phyloP scores from a whole-genome alignment of 2,888 invertebrate genomes.

The Microdon myrmicae region DNA sequence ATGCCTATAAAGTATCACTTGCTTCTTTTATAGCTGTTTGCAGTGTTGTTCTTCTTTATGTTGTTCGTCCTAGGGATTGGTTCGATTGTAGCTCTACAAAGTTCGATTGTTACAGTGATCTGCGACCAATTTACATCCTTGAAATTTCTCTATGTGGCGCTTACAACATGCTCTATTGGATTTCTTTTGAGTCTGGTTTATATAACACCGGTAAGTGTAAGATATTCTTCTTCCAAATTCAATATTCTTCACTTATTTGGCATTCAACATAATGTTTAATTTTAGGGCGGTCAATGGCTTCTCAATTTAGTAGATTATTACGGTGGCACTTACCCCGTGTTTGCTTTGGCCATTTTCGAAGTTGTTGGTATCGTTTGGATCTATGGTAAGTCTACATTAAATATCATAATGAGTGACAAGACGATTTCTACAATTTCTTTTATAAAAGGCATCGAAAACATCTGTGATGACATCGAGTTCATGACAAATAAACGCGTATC shows the following conservation, averaged over 20 bases:
- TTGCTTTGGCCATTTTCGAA: slow-evolving; percentile 71
- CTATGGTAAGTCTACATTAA: slow-evolving; percentile 68
- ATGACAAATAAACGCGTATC: slow-evolving; percentile 76
- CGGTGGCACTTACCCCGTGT: slow-evolving; percentile 73
- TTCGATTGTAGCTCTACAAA: slow-evolving; percentile 77
- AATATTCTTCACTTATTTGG: neutral
- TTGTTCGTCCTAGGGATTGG: slow-evolving; percentile 81
- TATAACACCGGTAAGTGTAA: slow-evolving; percentile 76
- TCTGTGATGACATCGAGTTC: slow-evolving; percentile 79
- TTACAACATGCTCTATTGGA: slow-evolving; percentile 69
- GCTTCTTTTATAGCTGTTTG: slow-evolving; percentile 72
- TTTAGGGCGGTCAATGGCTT: slow-evolving; percentile 73
- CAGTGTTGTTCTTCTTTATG: slow-evolving; percentile 85
- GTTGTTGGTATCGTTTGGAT: slow-evolving; percentile 70
- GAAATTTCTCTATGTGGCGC: slow-evolving; percentile 72
- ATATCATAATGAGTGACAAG: too few relatives aligned
- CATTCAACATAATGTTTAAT: slow-evolving; percentile 30
- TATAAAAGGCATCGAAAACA: slow-evolving; percentile 72
- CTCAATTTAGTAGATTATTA: slow-evolving; percentile 72
- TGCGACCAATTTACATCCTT: slow-evolving; percentile 75
- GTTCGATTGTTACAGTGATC: slow-evolving; percentile 75
- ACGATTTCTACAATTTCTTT: too few relatives aligned
- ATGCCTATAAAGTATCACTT: too few relatives aligned
- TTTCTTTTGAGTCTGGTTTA: slow-evolving; percentile 77
- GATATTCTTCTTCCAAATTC: neutral